Percentiles rank a stretch among this genome's conserved stretches.
phyloP scores from a whole-genome alignment of 2,113 vertebrate species.

The Cygnus atratus region DNA sequence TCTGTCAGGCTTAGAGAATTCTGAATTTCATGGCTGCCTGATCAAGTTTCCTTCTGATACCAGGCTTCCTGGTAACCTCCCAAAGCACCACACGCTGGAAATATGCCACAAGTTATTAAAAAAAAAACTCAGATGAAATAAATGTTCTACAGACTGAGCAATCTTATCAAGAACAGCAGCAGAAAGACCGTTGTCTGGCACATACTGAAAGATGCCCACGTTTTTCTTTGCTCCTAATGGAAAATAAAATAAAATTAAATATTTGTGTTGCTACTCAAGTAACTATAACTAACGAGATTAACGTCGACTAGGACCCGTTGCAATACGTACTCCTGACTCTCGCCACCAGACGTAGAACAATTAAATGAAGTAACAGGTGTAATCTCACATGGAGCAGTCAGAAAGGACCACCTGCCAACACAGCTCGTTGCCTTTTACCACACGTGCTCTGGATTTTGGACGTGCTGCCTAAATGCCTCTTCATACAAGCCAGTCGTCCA shows the following conservation, averaged over 20 bases:
- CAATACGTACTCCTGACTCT: not conserved
- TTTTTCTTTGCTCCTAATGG: not conserved
- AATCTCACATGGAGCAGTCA: not conserved
- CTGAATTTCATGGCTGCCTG: slow-evolving; percentile 5
- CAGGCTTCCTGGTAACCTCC: slow-evolving; percentile 7
- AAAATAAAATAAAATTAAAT: not conserved
- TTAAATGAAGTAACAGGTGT: not conserved
- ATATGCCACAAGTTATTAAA: not conserved
- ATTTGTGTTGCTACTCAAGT: not conserved
- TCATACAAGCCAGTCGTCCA: not conserved
- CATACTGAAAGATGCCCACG: not conserved
- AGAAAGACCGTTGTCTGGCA: not conserved
- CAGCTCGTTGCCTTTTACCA: not conserved
- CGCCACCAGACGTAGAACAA: not conserved
- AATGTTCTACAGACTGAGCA: not conserved
- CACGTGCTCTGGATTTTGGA: not conserved
- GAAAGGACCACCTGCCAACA: not conserved
- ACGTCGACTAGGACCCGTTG: not conserved
- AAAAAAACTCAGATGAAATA: not conserved
- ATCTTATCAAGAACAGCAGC: not conserved
- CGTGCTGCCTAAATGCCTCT: not conserved
- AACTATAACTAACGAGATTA: not conserved
- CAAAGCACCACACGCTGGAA: not conserved
- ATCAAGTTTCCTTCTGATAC: slow-evolving; percentile 16
- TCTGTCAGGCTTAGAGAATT: slow-evolving; percentile 8